Evolutionary conservation across 2,797 vertebrate genomes (phyloP), one percentile per base, ranked within the genome.

Genomic region (Rousettus madagascariensis): DNA sequence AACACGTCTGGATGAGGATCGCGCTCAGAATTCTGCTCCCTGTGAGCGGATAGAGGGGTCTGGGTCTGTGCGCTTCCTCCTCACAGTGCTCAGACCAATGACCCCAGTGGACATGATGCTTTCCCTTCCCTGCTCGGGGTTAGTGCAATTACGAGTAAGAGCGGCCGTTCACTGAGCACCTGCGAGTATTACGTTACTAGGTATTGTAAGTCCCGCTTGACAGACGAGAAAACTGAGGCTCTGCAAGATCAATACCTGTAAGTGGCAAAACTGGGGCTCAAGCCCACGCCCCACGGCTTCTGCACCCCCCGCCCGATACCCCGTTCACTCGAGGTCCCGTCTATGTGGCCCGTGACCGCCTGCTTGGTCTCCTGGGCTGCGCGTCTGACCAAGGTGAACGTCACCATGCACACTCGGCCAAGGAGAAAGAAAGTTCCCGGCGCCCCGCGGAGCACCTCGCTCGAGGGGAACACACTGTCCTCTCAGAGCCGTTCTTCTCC

Each of bases 391-490:
- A 36, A 66, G 15, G 36, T 2, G 16, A 61, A 36, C 19, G 24
- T 71, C 79, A 22, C 59, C 9, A 0, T 0, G 9, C 53, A 49
- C 0, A 19, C 30, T 55, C 22, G 3, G 3, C 38, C 28, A 46
- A 17, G 63, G 24, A 74, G 38, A 53, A 82, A 68, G 0, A 43
- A 36, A 36, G 30, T 6, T 22, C 59, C 68, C 12, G 1, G 12
- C 0, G 4, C 30, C 86, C 59, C 2, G 12, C 43, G 38, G 38
- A 26, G 55, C 10, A 4, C 53, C 3, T 16, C 41, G 43, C 77
- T 65, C 13, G 8, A 16, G 86, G 66, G 71, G 87, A 92, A 96
- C 72, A 3, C 43, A 7, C 65, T 91, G 96, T 94, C 26, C 92
- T 65, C 24, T 10, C 36, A 22, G 22, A 22, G 22, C n/a, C 66